These are phyloP conservation scores for Spheniscus mendiculus DNA, from an alignment of 2,113 vertebrate species.

Conservation along the genomic window DNA sequence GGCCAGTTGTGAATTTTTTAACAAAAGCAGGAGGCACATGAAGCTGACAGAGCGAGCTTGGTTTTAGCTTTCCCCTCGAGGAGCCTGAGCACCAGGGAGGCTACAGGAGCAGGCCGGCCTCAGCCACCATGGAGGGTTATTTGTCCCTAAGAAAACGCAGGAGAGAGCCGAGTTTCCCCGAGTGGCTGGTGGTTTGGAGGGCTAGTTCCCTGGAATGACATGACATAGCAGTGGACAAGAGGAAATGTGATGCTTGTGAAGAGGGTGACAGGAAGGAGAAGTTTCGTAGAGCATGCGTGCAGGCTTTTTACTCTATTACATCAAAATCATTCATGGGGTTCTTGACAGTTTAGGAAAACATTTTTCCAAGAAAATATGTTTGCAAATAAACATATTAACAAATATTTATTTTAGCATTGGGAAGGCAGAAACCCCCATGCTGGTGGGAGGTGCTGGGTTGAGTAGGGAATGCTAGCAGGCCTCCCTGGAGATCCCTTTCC, in stretches of 20 bases:
- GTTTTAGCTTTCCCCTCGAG: not conserved
- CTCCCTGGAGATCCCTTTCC: not conserved
- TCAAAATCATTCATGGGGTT: not conserved
- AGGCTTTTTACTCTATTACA: not conserved
- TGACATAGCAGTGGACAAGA: not conserved
- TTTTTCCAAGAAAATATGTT: not conserved
- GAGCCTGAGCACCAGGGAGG: not conserved
- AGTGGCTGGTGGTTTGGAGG: not conserved
- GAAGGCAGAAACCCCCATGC: not conserved
- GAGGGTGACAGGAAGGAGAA: not conserved
- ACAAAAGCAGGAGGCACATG: not conserved
- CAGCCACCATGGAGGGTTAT: not conserved
- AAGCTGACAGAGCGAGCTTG: not conserved
- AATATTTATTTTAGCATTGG: not conserved
- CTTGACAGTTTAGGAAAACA: not conserved
- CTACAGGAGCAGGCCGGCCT: not conserved
- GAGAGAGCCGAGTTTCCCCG: fast-evolving
- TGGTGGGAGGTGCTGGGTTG: not conserved
- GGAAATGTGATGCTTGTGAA: not conserved
- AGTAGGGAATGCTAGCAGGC: not conserved
- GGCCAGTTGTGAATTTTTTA: not conserved
- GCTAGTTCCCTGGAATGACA: not conserved
- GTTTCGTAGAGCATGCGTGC: not conserved
- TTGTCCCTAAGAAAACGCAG: not conserved
- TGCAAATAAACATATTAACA: not conserved